Conservation (phyloP, 2,113 vertebrate genomes). For the Lagopus muta region DNA sequence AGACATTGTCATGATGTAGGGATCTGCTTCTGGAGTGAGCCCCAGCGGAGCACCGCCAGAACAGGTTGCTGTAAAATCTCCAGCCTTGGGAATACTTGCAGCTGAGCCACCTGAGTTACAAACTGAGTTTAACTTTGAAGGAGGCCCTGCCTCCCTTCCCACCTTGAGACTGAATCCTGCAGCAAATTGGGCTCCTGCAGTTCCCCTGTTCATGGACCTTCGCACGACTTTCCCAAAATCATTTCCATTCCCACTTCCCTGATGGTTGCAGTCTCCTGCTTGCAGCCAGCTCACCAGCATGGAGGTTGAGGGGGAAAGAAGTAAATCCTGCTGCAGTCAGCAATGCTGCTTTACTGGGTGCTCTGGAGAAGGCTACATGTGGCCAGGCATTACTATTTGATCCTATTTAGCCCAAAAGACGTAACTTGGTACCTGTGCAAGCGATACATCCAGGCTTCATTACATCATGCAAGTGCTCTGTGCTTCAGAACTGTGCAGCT, state of each 20-base stretch:
- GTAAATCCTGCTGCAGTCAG: not conserved
- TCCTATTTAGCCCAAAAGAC: not conserved
- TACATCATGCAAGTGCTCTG: not conserved
- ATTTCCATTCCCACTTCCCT: not conserved
- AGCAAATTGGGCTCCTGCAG: not conserved
- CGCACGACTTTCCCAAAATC: not conserved
- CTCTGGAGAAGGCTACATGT: not conserved
- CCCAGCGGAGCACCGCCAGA: not conserved
- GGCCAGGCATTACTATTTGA: not conserved
- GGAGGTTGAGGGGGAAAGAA: not conserved
- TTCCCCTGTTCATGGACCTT: not conserved
- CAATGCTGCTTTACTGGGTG: not conserved
- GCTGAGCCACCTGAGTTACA: not conserved
- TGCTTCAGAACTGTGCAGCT: not conserved
- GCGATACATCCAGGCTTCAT: not conserved
- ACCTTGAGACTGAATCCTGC: not conserved
- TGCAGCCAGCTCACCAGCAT: not conserved
- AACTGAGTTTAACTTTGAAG: not conserved
- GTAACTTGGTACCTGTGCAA: not conserved
- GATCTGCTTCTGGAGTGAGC: slow-evolving; percentile 14
- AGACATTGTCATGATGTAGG: slow-evolving; percentile 27
- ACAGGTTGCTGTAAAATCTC: not conserved
- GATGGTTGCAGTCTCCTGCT: not conserved
- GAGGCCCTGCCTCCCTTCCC: not conserved
- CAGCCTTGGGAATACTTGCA: not conserved